Percentiles rank a stretch among this genome's conserved stretches.
These are phyloP conservation scores for Thinocorus orbignyianus DNA, from an alignment of 2,113 vertebrate genomes.

Conservation along the genomic window DNA sequence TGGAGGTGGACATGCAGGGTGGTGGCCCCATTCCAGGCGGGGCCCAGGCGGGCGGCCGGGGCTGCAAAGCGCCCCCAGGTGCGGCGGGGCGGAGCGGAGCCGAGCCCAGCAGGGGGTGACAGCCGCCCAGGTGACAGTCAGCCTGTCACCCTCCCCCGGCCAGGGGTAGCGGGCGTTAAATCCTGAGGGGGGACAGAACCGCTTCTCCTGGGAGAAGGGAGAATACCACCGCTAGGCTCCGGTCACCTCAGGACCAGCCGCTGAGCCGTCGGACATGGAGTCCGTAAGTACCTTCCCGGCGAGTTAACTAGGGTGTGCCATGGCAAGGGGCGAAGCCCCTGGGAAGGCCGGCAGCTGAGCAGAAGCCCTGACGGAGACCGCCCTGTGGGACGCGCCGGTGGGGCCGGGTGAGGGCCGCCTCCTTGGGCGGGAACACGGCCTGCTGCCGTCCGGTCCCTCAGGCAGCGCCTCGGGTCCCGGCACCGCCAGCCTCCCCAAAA, in stretches of 20 bases:
- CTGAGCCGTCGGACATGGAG: not conserved
- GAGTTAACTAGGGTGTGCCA: not conserved
- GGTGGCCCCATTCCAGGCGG: not conserved
- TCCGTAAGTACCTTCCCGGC: not conserved
- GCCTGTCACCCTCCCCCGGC: not conserved
- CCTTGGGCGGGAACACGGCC: not conserved
- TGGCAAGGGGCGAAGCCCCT: no score
- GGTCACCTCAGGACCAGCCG: not conserved
- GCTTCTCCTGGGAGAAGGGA: accelerated
- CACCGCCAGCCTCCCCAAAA: not conserved
- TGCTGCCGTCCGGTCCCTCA: not conserved
- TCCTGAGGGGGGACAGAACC: no score
- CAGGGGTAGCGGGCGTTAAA: not conserved
- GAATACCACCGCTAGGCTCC: accelerated
- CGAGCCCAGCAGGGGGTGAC: not conserved
- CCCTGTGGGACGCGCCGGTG: no score
- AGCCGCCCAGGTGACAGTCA: not conserved
- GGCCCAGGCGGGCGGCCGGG: not conserved
- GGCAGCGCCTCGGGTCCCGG: not conserved
- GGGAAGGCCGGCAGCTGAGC: no score
- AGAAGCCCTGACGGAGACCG: no score
- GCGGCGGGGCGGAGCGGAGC: not conserved
- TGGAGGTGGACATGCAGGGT: not conserved
- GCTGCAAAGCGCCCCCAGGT: slow-evolving; percentile 1
- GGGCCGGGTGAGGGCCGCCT: not conserved